A percentile compares a stretch with the other conserved stretches of the same genome.
Conservation (phyloP, 2,888 invertebrate species). For the Choristoneura rosaceana region DNA sequence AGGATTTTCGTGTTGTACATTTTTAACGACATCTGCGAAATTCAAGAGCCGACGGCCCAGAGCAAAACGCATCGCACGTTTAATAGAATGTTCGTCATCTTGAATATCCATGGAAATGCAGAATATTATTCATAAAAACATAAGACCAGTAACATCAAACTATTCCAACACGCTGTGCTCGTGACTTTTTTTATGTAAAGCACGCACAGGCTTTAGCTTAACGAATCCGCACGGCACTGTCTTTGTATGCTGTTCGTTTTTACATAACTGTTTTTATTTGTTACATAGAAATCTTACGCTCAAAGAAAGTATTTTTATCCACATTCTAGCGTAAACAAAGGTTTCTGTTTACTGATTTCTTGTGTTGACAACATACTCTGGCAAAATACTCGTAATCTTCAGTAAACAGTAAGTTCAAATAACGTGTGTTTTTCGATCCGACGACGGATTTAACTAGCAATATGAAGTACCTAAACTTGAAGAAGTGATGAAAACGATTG, state of each 20-base stretch:
- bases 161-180: background rate
- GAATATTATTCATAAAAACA: background rate
- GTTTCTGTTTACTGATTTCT: background rate
- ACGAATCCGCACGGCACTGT: background rate
- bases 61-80: slow-evolving; percentile 11
- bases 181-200: slow-evolving; percentile 2
- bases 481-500: too few relatives aligned
- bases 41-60: background rate
- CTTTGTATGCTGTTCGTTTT: slow-evolving; percentile 9
- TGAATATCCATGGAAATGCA: background rate
- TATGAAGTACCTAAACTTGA: background rate
- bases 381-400: background rate
- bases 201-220: background rate
- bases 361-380: background rate
- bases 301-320: background rate
- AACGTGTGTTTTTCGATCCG: background rate
- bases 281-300: slow-evolving; percentile 1
- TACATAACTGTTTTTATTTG: background rate
- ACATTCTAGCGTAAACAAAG: background rate
- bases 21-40: slow-evolving; percentile 10
- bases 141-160: background rate
- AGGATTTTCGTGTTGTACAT: background rate
- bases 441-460: background rate
- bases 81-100: background rate
- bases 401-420: slow-evolving; percentile 1